These are phyloP conservation scores for Platalea minor DNA, from an alignment of 2,797 vertebrate species.

Conservation along the genomic window DNA sequence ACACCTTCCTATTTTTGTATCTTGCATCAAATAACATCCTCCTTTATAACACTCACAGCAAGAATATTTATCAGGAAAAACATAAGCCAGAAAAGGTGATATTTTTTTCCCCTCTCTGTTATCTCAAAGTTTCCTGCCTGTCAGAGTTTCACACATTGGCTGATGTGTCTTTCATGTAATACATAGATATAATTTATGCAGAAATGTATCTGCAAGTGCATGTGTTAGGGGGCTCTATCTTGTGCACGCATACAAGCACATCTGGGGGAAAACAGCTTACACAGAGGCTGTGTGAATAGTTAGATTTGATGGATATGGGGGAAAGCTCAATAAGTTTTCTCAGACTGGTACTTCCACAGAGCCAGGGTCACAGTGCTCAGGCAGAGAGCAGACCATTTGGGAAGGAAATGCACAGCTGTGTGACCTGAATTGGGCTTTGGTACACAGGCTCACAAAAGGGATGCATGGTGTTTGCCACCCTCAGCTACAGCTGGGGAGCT, in stretches of 20 bases:
- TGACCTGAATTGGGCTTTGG: not conserved
- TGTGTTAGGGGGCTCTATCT: not conserved
- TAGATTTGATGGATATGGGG: not conserved
- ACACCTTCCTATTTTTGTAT: constrained; percentile 50
- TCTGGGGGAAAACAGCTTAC: not conserved
- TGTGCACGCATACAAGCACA: fast-evolving
- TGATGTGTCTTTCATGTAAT: constrained; percentile 45
- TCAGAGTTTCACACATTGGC: constrained; percentile 43
- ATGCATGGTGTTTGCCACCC: not conserved
- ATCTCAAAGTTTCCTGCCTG: constrained; percentile 59
- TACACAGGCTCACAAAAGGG: not conserved
- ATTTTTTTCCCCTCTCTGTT: not conserved
- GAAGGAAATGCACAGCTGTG: fast-evolving
- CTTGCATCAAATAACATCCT: constrained; percentile 49
- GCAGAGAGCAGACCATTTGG: not conserved
- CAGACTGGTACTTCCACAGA: not conserved
- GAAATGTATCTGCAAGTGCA: not conserved
- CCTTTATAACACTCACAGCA: constrained; percentile 44
- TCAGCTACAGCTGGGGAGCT: not conserved
- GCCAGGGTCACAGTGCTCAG: not conserved
- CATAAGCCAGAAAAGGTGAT: constrained; percentile 57
- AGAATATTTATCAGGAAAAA: constrained; percentile 71
- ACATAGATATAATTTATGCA: constrained; percentile 28
- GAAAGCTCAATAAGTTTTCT: not conserved
- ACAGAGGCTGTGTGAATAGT: not conserved